Conservation (phyloP, 2,888 invertebrate species). For the Thymelicus lineola region DNA sequence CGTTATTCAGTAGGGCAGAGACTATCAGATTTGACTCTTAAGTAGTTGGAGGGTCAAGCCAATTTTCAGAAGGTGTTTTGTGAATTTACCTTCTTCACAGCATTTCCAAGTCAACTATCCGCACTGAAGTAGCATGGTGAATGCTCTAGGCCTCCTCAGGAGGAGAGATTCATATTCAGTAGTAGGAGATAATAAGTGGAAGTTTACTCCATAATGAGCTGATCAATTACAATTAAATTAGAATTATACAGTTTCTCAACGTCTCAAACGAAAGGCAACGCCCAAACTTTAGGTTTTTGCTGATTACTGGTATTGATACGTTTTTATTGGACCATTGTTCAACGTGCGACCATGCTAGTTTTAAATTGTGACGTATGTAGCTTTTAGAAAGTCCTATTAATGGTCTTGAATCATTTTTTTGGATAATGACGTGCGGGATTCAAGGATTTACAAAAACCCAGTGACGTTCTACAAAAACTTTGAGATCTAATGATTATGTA, state of each 20-base stretch:
- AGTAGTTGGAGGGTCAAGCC: too few relatives aligned
- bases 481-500: background rate
- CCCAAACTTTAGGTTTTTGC: background rate
- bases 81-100: too few relatives aligned
- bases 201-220: too few relatives aligned
- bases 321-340: conserved; percentile 22
- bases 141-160: too few relatives aligned
- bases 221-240: background rate
- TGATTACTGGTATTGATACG: conserved; percentile 12
- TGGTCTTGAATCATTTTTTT: conserved; percentile 5
- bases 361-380: conserved; percentile 4
- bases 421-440: conserved; percentile 4
- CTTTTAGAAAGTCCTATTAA: conserved; percentile 29
- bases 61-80: too few relatives aligned
- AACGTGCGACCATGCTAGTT: background rate
- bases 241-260: conserved; percentile 10
- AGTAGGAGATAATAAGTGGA: too few relatives aligned
- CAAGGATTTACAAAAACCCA: conserved; percentile 6
- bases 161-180: too few relatives aligned
- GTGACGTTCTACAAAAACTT: background rate
- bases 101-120: too few relatives aligned
- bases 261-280: conserved; percentile 16
- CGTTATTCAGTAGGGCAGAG: too few relatives aligned
- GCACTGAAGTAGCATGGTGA: too few relatives aligned
- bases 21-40: too few relatives aligned